Percentiles rank a stretch among this genome's conserved stretches.
These are phyloP conservation scores for Hirtodrosophila confusa DNA, from an alignment of 2,888 invertebrate genomes.

Conservation along the genomic window DNA sequence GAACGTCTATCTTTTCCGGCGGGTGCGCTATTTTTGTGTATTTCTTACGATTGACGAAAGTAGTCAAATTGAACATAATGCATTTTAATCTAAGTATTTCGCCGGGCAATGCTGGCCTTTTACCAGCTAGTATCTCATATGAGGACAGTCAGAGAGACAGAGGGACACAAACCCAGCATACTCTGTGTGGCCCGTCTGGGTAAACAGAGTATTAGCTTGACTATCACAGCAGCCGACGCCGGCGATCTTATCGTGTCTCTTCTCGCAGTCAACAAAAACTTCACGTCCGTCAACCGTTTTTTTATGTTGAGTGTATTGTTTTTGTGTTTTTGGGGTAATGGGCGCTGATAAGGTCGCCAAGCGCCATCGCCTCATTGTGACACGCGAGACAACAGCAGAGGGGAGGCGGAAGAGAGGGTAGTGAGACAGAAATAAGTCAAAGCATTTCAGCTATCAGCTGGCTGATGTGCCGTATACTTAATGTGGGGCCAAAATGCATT, in stretches of 20 bases:
- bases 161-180: no score
- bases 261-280: conserved; percentile 55
- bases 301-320: neutral
- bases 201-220: conserved; percentile 9
- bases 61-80: no score
- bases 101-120: no score
- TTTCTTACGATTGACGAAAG: no score
- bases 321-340: conserved; percentile 21
- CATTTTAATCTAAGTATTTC: no score
- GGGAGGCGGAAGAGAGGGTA: conserved; percentile 1
- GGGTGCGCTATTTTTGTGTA: no score
- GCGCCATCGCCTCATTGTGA: conserved; percentile 56
- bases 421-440: conserved; percentile 16
- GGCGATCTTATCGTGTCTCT: conserved; percentile 67
- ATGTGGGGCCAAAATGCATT: conserved; percentile 17
- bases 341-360: conserved; percentile 58
- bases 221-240: conserved; percentile 57
- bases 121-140: no score
- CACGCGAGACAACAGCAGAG: conserved; percentile 48
- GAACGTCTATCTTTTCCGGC: no score
- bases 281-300: conserved; percentile 34
- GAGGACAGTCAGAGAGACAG: no score
- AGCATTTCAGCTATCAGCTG: conserved; percentile 12
- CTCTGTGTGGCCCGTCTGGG: no score
- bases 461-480: conserved; percentile 46